Percentiles rank a stretch among this genome's conserved stretches.
Conservation (phyloP, 2,888 invertebrate species). For the Cataglyphis albicans region DNA sequence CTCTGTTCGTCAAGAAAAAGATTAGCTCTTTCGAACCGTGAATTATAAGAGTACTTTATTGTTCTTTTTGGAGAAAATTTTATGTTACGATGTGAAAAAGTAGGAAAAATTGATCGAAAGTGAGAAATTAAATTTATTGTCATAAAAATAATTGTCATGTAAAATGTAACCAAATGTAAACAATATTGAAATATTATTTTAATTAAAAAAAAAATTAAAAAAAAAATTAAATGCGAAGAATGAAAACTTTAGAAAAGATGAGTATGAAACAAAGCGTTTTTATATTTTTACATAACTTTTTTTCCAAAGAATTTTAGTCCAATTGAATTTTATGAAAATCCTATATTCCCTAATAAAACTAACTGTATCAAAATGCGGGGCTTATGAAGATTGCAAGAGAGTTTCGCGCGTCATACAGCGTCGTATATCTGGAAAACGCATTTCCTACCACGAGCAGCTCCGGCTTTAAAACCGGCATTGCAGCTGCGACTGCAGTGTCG, state of each 20-base stretch:
- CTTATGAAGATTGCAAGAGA: neutral
- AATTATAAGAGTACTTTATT: neutral
- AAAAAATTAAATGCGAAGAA: neutral
- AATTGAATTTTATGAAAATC: neutral
- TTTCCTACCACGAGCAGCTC: neutral
- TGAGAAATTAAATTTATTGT: neutral
- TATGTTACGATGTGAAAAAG: neutral
- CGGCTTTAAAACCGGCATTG: constrained; percentile 6
- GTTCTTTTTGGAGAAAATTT: neutral
- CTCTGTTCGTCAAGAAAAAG: neutral
- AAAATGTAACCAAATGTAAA: neutral
- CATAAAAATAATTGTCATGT: neutral
- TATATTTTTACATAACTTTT: neutral
- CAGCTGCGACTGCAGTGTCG: constrained; percentile 43
- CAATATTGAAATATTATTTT: neutral
- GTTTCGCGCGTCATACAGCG: neutral
- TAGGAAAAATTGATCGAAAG: neutral
- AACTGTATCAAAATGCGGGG: neutral
- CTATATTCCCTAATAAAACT: neutral
- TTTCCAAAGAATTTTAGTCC: neutral
- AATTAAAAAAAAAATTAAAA: neutral
- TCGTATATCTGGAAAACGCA: neutral
- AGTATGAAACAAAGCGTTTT: neutral
- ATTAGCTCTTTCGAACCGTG: constrained; percentile 10
- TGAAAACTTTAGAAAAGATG: neutral